Evolutionary conservation across 2,113 vertebrate genomes (phyloP).

Genomic region (Cryptomyrus ogoouensis): DNA sequence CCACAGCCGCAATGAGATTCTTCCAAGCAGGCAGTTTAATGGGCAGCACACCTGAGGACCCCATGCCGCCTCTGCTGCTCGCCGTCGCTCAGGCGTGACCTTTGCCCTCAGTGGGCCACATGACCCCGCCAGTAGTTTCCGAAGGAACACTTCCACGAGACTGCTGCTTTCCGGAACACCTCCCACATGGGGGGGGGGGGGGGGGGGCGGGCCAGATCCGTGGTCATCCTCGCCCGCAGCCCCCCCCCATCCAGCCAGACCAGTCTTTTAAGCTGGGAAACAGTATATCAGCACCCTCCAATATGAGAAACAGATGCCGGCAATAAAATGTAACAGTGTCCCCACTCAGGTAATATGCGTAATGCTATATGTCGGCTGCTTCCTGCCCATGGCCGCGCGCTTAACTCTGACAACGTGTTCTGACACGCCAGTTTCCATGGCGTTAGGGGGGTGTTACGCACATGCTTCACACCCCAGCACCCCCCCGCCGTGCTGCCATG

Average conservation of each 20-base stretch:
- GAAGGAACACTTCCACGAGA: background rate
- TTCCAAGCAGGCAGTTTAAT: background rate
- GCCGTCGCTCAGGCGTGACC: background rate
- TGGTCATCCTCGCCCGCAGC: background rate
- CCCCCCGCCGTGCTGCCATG: slow-evolving; percentile 1
- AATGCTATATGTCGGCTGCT: slow-evolving; percentile 21
- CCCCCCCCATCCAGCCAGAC: background rate
- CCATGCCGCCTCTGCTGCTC: background rate
- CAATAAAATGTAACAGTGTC: slow-evolving; percentile 31
- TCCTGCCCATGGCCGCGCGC: background rate
- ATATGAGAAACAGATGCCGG: slow-evolving; percentile 36
- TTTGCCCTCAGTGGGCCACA: background rate
- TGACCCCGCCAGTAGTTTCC: background rate
- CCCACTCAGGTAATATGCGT: slow-evolving; percentile 35
- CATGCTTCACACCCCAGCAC: background rate
- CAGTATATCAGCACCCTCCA: slow-evolving; percentile 10
- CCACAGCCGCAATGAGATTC: background rate
- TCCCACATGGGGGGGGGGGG: background rate
- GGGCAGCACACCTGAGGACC: background rate
- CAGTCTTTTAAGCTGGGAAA: background rate
- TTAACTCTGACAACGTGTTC: background rate
- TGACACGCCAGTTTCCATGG: background rate
- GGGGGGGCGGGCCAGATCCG: background rate
- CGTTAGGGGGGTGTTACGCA: background rate
- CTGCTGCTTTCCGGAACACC: background rate